These are phyloP conservation scores for Syrmaticus mikado DNA, from an alignment of 2,113 vertebrate species.

Conservation along the genomic window DNA sequence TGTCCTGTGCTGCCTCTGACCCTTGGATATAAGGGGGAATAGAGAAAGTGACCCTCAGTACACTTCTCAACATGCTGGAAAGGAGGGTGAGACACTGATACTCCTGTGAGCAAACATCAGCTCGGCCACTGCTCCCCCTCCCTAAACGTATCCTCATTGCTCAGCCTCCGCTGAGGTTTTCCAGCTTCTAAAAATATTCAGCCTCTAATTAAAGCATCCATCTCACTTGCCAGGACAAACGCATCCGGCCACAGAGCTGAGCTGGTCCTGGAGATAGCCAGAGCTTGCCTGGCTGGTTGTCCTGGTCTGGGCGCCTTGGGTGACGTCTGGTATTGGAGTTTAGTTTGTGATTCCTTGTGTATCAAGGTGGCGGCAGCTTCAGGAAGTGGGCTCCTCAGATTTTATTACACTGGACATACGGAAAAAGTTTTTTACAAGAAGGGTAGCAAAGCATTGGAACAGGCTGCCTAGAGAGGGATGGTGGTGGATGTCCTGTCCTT, in stretches of 20 bases:
- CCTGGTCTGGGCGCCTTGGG: not conserved
- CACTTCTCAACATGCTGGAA: not conserved
- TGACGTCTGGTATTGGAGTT: not conserved
- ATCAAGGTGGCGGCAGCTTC: not conserved
- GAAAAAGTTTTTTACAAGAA: too few relatives aligned
- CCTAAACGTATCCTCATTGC: not conserved
- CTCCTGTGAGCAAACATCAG: not conserved
- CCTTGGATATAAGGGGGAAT: not conserved
- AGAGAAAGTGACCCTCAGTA: not conserved
- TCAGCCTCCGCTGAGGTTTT: constrained; percentile 42
- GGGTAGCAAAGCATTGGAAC: too few relatives aligned
- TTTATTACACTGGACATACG: too few relatives aligned
- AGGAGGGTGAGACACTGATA: not conserved
- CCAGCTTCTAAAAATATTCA: constrained; percentile 58
- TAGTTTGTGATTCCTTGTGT: accelerated
- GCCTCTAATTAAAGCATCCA: constrained; percentile 25
- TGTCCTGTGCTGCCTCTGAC: not conserved
- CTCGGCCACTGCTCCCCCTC: not conserved
- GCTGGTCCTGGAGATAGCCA: not conserved
- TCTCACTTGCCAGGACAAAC: not conserved
- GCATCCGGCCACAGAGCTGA: not conserved
- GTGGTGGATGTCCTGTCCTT: too few relatives aligned
- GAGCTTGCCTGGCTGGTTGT: not conserved
- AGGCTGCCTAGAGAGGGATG: too few relatives aligned
- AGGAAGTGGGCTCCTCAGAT: not conserved